Evolutionary conservation across 2,888 invertebrate genomes (phyloP).

Genomic region (Ptychoptera contaminata): DNA sequence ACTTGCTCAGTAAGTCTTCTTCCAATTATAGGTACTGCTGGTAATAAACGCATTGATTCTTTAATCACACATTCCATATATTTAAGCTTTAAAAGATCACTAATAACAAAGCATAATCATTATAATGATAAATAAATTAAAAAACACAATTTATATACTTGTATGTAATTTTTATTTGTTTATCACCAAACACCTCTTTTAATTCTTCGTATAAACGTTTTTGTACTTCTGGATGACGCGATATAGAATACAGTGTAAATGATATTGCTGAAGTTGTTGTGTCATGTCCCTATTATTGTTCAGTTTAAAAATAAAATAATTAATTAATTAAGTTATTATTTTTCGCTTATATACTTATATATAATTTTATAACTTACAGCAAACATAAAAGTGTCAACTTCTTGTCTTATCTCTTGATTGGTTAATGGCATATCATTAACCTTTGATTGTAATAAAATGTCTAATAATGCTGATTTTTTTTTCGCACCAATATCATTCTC

Average conservation of each 20-base stretch:
- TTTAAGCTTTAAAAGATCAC: conserved; percentile 17
- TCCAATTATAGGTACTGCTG: conserved; percentile 48
- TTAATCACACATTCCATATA: conserved; percentile 47
- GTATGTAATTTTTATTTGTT: conserved; percentile 12
- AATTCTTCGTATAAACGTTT: conserved; percentile 23
- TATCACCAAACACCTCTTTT: conserved; percentile 17
- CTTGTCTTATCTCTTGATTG: conserved; percentile 43
- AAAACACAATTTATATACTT: neutral
- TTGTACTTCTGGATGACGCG: conserved; percentile 24
- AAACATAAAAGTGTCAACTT: conserved; percentile 59
- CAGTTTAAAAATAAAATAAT: conserved; percentile 3
- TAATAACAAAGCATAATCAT: neutral
- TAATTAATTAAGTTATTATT: neutral
- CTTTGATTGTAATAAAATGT: conserved; percentile 42
- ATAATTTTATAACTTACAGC: conserved; percentile 33
- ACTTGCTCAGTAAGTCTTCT: conserved; percentile 36
- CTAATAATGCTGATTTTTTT: conserved; percentile 46
- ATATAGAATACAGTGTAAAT: conserved; percentile 25
- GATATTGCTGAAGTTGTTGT: conserved; percentile 26
- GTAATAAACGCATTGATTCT: conserved; percentile 45
- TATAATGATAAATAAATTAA: neutral
- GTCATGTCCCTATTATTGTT: conserved; percentile 26
- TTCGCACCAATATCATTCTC: conserved; percentile 30
- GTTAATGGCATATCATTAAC: conserved; percentile 38
- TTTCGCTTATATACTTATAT: neutral